Evolutionary conservation across 1,140 invertebrate species (phyloP).

Genomic region (Drosophila jambulina): DNA sequence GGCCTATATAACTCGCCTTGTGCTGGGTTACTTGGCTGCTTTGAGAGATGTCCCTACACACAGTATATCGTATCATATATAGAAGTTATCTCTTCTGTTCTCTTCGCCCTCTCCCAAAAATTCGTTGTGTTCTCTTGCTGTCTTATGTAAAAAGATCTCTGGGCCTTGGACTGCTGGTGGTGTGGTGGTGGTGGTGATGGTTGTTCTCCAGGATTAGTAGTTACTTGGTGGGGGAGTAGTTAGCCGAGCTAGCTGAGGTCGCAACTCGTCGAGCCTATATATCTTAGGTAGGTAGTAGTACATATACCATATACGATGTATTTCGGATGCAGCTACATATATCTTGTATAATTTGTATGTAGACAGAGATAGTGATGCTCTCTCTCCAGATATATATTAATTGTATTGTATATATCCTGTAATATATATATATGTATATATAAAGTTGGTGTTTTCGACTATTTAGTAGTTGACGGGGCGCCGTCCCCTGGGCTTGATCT

Average conservation of each 20-base stretch:
- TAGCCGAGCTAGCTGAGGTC: conserved; percentile 20
- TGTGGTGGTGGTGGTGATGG: neutral
- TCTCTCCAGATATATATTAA: conserved; percentile 22
- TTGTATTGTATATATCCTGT: conserved; percentile 27
- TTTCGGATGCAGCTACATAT: conserved; percentile 48
- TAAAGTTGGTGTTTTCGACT: conserved; percentile 58
- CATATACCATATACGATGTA: conserved; percentile 16
- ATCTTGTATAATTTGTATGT: conserved; percentile 33
- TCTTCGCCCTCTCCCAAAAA: conserved; percentile 23
- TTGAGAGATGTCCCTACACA: conserved; percentile 11
- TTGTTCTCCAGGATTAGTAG: conserved; percentile 14
- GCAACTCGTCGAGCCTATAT: conserved; percentile 33
- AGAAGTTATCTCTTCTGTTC: neutral
- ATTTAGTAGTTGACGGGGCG: conserved; percentile 78
- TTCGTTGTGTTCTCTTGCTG: conserved; percentile 49
- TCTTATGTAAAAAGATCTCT: conserved; percentile 37
- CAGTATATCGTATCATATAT: neutral
- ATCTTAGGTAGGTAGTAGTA: conserved; percentile 19
- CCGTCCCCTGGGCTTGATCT: conserved; percentile 94
- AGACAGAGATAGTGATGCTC: conserved; percentile 49
- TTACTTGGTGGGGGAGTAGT: conserved; percentile 43
- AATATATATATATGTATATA: conserved; percentile 46
- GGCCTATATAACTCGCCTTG: conserved; percentile 19
- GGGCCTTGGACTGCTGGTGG: conserved; percentile 8
- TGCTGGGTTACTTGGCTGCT: conserved; percentile 37